A percentile compares a stretch with the other conserved stretches of the same genome.
These are phyloP conservation scores for Puntigrus tetrazona DNA, from an alignment of 2,113 vertebrate species.

Conservation along the genomic window DNA sequence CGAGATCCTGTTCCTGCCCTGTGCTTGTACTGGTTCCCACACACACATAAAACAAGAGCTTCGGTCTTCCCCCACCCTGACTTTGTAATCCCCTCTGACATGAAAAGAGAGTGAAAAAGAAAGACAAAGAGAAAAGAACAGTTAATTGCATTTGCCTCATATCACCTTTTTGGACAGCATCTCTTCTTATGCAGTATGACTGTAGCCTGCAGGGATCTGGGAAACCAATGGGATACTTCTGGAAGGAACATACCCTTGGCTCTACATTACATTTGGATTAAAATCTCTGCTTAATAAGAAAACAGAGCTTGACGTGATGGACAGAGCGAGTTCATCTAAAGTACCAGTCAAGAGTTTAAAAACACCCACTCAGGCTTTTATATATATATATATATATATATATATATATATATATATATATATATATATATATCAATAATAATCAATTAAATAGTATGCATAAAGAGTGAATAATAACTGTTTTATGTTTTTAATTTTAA, in stretches of 20 bases:
- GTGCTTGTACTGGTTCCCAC: constrained; percentile 19
- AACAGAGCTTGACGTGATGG: not conserved
- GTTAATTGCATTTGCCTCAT: constrained; percentile 61
- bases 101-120: constrained; percentile 53
- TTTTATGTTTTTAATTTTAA: not conserved
- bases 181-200: not conserved
- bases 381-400: no score
- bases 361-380: no score
- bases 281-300: constrained; percentile 10
- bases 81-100: constrained; percentile 63
- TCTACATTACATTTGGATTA: not conserved
- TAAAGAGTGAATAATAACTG: not conserved
- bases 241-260: not conserved
- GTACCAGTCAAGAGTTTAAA: not conserved
- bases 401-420: no score
- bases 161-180: constrained; percentile 16
- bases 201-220: not conserved
- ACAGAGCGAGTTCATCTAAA: not conserved
- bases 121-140: constrained; percentile 58
- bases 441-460: not conserved
- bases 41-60: constrained; percentile 29
- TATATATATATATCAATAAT: no score
- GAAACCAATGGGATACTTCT: constrained; percentile 19
- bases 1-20: constrained; percentile 22
- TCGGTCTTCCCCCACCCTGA: not conserved